Conservation (phyloP, 2,797 vertebrate genomes). For the Parauchenoglanis punctatus region DNA sequence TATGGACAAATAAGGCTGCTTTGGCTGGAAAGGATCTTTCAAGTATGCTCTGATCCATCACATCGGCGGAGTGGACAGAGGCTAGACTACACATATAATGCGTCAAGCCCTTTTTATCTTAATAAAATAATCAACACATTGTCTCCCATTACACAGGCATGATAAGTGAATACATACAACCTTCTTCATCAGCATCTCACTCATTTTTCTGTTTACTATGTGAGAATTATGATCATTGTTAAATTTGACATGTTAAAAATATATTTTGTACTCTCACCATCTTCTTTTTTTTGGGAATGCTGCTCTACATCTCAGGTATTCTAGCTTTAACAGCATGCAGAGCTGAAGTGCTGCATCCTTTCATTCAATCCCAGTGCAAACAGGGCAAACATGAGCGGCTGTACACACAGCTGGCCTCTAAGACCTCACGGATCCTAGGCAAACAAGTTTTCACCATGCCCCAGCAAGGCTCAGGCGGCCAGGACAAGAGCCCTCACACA, state of each 20-base stretch:
- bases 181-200: background rate
- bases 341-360: slow-evolving; percentile 76
- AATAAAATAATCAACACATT: background rate
- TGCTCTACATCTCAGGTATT: slow-evolving; percentile 4
- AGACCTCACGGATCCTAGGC: slow-evolving; percentile 73
- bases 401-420: slow-evolving; percentile 81
- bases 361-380: slow-evolving; percentile 79
- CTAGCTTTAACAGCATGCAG: slow-evolving; percentile 60
- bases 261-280: background rate
- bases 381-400: slow-evolving; percentile 70
- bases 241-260: background rate
- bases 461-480: slow-evolving; percentile 65
- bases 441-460: slow-evolving; percentile 78
- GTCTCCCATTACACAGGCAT: background rate
- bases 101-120: background rate
- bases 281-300: background rate
- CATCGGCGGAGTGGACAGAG: slow-evolving; percentile 73
- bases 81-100: slow-evolving; percentile 72
- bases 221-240: background rate
- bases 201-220: background rate
- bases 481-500: slow-evolving; percentile 71
- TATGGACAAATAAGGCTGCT: slow-evolving; percentile 79
- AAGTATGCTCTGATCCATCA: slow-evolving; percentile 68
- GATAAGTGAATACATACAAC: background rate
- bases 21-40: slow-evolving; percentile 73